Percentiles rank a stretch among this genome's conserved stretches.
These are phyloP conservation scores for Cryptocephalus primarius DNA, from an alignment of 2,888 invertebrate species.

Conservation along the genomic window DNA sequence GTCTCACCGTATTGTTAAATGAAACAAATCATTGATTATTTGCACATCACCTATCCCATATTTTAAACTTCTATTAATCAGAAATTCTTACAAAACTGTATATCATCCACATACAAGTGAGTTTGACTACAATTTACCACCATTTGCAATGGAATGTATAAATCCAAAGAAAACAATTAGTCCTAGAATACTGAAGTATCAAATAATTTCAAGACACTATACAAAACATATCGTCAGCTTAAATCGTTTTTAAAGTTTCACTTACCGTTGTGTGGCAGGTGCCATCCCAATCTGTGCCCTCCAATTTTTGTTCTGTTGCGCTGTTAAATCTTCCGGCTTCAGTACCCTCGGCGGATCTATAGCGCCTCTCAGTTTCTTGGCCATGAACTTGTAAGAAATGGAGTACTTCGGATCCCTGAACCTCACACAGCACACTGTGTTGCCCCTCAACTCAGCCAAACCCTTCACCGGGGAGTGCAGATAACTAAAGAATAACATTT, in stretches of 20 bases:
- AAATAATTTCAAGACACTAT: no score
- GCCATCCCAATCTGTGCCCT: conserved; percentile 62
- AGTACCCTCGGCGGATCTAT: conserved; percentile 64
- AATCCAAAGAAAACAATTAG: no score
- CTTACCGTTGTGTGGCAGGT: conserved; percentile 29
- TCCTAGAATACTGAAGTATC: no score
- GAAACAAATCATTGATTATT: no score
- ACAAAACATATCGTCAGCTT: no score
- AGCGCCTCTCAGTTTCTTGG: conserved; percentile 54
- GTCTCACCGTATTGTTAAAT: no score
- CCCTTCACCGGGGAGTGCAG: conserved; percentile 63
- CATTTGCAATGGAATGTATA: no score
- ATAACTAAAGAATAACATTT: conserved; percentile 25
- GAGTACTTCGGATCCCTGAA: conserved; percentile 72
- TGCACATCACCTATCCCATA: no score
- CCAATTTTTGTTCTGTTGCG: conserved; percentile 59
- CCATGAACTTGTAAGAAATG: conserved; percentile 66
- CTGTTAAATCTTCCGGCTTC: conserved; percentile 62
- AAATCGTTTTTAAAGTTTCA: neutral
- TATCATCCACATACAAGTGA: no score
- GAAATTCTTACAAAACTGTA: no score
- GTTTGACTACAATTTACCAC: no score
- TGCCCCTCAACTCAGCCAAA: conserved; percentile 48
- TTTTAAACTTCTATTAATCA: no score
- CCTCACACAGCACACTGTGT: conserved; percentile 53